Conservation (phyloP, 2,888 invertebrate species). For the Drosophila borborema region DNA sequence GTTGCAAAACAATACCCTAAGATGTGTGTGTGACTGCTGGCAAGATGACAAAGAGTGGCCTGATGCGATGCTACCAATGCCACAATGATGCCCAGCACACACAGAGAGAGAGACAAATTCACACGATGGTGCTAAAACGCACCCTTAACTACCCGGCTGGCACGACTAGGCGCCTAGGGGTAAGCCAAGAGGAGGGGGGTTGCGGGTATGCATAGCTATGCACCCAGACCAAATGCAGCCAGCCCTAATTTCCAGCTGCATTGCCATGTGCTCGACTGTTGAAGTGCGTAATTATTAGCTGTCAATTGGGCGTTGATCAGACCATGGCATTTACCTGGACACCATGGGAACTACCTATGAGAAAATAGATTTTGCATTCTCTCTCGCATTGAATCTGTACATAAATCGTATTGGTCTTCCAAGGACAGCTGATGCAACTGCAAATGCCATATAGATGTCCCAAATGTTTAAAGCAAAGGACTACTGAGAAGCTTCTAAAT, state of each 20-base stretch:
- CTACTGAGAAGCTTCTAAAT: background rate
- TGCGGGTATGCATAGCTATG: constrained; percentile 42
- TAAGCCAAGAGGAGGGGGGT: constrained; percentile 2
- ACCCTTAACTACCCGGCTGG: constrained; percentile 56
- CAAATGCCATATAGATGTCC: background rate
- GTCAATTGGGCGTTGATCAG: constrained; percentile 76
- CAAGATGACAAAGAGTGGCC: constrained; percentile 1
- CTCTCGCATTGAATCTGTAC: constrained; percentile 1
- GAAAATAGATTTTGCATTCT: constrained; percentile 32
- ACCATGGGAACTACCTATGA: constrained; percentile 47
- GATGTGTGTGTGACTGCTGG: constrained; percentile 45
- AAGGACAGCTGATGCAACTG: constrained; percentile 4
- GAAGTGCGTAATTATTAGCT: constrained; percentile 73
- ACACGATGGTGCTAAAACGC: constrained; percentile 63
- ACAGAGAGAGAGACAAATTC: constrained; percentile 53
- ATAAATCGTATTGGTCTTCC: background rate
- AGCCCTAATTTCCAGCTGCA: constrained; percentile 12
- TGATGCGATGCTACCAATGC: constrained; percentile 3
- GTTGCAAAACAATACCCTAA: constrained; percentile 44
- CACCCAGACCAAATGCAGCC: constrained; percentile 52
- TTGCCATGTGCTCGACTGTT: constrained; percentile 33
- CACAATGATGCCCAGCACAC: background rate
- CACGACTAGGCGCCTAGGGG: background rate
- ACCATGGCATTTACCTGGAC: constrained; percentile 53
- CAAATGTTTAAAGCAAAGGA: too few species aligned